phyloP scores from a whole-genome alignment of 2,797 vertebrate genomes.

The Takifugu ocellatus region DNA sequence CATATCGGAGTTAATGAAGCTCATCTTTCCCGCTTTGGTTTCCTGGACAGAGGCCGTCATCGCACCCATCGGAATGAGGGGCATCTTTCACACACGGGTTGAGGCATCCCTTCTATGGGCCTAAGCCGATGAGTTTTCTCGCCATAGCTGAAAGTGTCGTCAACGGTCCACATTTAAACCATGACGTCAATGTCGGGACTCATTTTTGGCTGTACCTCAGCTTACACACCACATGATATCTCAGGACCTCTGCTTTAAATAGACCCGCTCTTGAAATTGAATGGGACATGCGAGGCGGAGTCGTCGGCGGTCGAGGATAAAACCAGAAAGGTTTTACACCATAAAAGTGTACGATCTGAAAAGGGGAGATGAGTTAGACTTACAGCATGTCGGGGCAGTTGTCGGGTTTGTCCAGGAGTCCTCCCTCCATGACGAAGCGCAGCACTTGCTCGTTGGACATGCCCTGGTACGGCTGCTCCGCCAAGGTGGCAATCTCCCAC shows the following conservation, averaged over 20 bases:
- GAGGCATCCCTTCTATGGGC: constrained; percentile 75
- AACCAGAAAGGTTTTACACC: constrained; percentile 13
- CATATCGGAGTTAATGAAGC: constrained; percentile 29
- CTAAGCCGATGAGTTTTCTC: constrained; percentile 36
- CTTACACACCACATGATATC: constrained; percentile 54
- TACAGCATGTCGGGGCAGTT: constrained; percentile 98
- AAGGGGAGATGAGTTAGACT: constrained; percentile 44
- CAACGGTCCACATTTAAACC: constrained; percentile 69
- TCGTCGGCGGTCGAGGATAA: constrained; percentile 10
- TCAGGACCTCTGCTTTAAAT: constrained; percentile 52
- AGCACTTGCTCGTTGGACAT: constrained; percentile 99
- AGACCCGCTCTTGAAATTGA: constrained; percentile 30
- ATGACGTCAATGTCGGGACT: constrained; percentile 69
- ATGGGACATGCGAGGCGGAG: constrained; percentile 3
- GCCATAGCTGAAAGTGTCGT: constrained; percentile 60
- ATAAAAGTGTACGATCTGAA: constrained; percentile 1
- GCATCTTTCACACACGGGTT: constrained; percentile 56
- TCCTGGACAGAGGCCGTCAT: constrained; percentile 26
- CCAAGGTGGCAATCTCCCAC: constrained; percentile 95
- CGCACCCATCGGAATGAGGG: constrained; percentile 41
- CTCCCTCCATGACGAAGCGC: constrained; percentile 98
- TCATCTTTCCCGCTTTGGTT: constrained; percentile 2
- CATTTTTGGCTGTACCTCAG: constrained; percentile 40
- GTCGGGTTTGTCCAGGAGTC: constrained; percentile 95
- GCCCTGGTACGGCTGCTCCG: constrained; percentile 97